phyloP scores from a whole-genome alignment of 1,140 invertebrate species.

The Antheraea mylitta region DNA sequence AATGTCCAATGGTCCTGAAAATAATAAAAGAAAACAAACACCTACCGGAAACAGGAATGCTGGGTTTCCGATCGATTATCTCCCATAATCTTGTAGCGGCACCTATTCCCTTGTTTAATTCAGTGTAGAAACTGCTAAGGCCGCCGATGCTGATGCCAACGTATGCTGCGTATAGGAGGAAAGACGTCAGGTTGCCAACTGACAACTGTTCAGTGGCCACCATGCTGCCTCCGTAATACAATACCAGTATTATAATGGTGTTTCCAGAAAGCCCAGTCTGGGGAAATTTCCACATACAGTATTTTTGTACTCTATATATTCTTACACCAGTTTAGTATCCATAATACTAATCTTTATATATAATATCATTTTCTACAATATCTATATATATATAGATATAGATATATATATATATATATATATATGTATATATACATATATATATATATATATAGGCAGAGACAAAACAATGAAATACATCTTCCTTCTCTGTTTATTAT shows the following conservation, averaged over 20 bases:
- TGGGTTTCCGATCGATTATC: conserved; percentile 89
- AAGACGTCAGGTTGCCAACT: conserved; percentile 94
- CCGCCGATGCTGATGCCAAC: conserved; percentile 93
- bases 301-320: not conserved
- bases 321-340: not conserved
- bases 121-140: conserved; percentile 93
- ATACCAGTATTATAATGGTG: conserved; percentile 92
- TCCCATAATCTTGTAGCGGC: conserved; percentile 94
- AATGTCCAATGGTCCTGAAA: too few species aligned
- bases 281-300: conserved; percentile 31
- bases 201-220: conserved; percentile 90
- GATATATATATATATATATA: too few species aligned
- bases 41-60: conserved; percentile 84
- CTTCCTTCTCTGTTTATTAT: too few species aligned
- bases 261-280: conserved; percentile 97
- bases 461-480: too few species aligned
- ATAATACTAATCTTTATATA: too few species aligned
- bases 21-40: conserved; percentile 4
- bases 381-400: too few species aligned
- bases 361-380: too few species aligned
- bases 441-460: too few species aligned
- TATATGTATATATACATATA: too few species aligned
- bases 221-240: conserved; percentile 96
- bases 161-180: conserved; percentile 95
- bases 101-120: conserved; percentile 95